Base-by-base conservation (phyloP, 2,888 invertebrate genomes). In the Seira ritae region DNA sequence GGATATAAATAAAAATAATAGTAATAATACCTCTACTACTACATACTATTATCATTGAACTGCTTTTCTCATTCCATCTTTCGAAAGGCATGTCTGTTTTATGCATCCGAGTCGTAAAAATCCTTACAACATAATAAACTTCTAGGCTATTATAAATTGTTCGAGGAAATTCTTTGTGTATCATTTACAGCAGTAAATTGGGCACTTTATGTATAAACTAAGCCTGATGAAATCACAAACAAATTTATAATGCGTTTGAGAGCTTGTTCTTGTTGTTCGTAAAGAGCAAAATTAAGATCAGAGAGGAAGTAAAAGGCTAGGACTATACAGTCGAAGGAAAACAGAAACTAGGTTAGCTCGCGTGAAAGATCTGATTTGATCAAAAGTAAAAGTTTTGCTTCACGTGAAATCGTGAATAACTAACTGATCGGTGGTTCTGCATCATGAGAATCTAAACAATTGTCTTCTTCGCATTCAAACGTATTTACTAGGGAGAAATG, bases 391-490 rank as follows among this genome's bases (percentile, higher is more conserved):
- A 42, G 42, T 42, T 55, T 70, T 22, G 70, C 50, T 70, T 70
- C 17, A 70, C 50, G 12, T 6, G 70, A 69, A 50, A 50, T n/a
- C n/a, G n/a, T n/a, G n/a, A n/a, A n/a, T n/a, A 70, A 50, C 42
- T 22, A n/a, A 60, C 37, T 72, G 72, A 72, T 72, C 72, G 31
- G 55, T 31, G 19, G 55, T 72, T 72, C 72, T 72, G 60, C 72
- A 72, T 60, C 60, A 60, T 10, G 60, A 31, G 55, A 17, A n/a
- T 17, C 17, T 10, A 72, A 50, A 72, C 72, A 72, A 72, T 72
- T 24, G 42, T 8, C 6, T 42, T 42, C 42, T 42, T 42, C 12
- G 12, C 12, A 42, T 12, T 42, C 6, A 42, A n/a, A n/a, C n/a
- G n/a, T n/a, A n/a, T n/a, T n/a, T n/a, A n/a, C n/a, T n/a, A n/a